phyloP scores from a whole-genome alignment of 2,797 vertebrate species.

The Muscicapa comitata region DNA sequence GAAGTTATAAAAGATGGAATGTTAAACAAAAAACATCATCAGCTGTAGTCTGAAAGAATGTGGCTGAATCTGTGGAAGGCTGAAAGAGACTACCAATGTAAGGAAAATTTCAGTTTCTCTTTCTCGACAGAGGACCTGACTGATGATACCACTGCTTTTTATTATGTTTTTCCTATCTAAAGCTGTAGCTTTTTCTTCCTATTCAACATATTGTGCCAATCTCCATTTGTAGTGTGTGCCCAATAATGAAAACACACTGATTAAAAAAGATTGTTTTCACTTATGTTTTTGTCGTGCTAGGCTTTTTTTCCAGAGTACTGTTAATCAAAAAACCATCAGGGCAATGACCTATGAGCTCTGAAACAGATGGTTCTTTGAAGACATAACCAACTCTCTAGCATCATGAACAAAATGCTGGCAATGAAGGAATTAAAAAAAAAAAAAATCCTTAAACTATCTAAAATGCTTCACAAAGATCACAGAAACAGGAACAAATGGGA shows the following conservation, averaged over 20 bases:
- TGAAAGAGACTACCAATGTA: accelerated
- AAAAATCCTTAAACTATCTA: neutral
- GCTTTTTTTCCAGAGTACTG: neutral
- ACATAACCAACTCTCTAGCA: neutral
- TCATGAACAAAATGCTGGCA: neutral
- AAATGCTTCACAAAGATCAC: neutral
- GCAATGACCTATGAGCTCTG: neutral
- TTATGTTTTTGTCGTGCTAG: neutral
- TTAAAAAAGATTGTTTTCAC: neutral
- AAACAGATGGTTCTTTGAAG: slow-evolving; percentile 8
- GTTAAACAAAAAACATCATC: neutral
- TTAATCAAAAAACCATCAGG: neutral
- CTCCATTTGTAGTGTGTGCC: neutral
- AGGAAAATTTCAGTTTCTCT: neutral
- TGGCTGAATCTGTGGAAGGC: neutral
- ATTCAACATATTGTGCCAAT: neutral
- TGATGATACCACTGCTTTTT: neutral
- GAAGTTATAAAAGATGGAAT: neutral
- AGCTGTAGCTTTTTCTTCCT: neutral
- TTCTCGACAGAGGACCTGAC: neutral
- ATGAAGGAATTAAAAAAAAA: neutral
- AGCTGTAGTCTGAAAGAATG: neutral
- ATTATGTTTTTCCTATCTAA: neutral
- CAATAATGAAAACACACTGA: neutral
- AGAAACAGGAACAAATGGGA: neutral